phyloP scores from a whole-genome alignment of 2,113 vertebrate species.

The Spheniscus mendiculus region DNA sequence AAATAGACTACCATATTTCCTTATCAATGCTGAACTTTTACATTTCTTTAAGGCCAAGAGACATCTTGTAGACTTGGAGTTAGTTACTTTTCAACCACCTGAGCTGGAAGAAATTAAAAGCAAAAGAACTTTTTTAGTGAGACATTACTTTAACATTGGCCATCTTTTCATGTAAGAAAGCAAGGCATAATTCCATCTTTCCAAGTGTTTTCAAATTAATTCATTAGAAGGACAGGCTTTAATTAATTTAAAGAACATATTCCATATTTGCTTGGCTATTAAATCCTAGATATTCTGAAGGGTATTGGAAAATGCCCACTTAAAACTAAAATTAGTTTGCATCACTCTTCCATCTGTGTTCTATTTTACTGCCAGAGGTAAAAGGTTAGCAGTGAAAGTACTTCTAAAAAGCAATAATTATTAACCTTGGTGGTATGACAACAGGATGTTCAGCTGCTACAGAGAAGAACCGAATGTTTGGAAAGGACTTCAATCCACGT shows the following conservation, averaged over 20 bases:
- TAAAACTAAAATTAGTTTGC: slow-evolving; percentile 9
- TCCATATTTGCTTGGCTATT: slow-evolving; percentile 38
- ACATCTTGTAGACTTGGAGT: background rate
- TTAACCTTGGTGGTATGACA: background rate
- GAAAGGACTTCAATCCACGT: background rate
- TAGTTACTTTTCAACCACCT: background rate
- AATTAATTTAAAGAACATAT: slow-evolving; percentile 28
- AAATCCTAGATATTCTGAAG: slow-evolving; percentile 26
- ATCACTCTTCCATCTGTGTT: slow-evolving; percentile 36
- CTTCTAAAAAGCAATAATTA: background rate
- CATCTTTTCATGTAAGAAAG: background rate
- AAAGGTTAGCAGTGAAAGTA: background rate
- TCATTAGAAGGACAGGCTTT: background rate
- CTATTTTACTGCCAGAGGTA: background rate
- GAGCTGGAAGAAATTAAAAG: background rate
- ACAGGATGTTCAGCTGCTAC: background rate
- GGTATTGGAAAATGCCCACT: background rate
- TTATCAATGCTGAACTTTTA: background rate
- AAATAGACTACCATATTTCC: background rate
- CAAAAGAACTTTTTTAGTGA: background rate
- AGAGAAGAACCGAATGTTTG: background rate
- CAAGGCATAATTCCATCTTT: slow-evolving; percentile 16
- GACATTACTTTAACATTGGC: background rate
- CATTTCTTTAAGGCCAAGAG: slow-evolving; percentile 35
- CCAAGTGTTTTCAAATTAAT: slow-evolving; percentile 9